These are phyloP conservation scores for Busseola fusca DNA, from an alignment of 2,888 invertebrate genomes.

Conservation along the genomic window DNA sequence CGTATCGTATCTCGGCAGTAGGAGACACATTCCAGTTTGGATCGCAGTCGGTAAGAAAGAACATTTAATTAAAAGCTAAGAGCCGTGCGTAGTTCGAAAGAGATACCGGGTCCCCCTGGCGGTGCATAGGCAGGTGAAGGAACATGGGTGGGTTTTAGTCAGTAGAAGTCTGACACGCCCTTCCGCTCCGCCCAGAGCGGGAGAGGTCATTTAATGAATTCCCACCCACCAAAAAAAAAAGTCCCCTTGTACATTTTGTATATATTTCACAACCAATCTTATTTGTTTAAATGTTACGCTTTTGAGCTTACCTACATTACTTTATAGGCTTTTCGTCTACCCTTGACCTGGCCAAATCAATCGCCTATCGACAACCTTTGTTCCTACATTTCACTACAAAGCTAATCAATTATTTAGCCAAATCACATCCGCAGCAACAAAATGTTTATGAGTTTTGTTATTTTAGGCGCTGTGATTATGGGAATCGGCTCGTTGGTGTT, in stretches of 20 bases:
- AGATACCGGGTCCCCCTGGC: too few relatives aligned
- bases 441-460: constrained; percentile 44
- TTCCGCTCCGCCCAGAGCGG: too few relatives aligned
- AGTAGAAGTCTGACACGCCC: too few relatives aligned
- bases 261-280: constrained; percentile 8
- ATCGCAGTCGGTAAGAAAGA: constrained; percentile 94
- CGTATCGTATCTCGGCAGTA: constrained; percentile 97
- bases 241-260: background rate
- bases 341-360: constrained; percentile 51
- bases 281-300: constrained; percentile 10
- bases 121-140: too few relatives aligned
- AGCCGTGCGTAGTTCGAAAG: too few relatives aligned
- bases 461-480: constrained; percentile 95
- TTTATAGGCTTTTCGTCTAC: constrained; percentile 24
- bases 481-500: constrained; percentile 97
- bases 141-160: too few relatives aligned
- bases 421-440: constrained; percentile 12
- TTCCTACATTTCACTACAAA: constrained; percentile 19
- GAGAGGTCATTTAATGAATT: too few relatives aligned
- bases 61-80: constrained; percentile 4
- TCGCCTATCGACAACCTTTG: constrained; percentile 33
- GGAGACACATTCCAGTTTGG: constrained; percentile 97
- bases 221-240: too few relatives aligned
- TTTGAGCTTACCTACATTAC: constrained; percentile 14
- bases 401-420: constrained; percentile 6